Evolutionary conservation across 92 coral and sea anemone species (phyloP).

Genomic region (Zoanthus gigantus): DNA sequence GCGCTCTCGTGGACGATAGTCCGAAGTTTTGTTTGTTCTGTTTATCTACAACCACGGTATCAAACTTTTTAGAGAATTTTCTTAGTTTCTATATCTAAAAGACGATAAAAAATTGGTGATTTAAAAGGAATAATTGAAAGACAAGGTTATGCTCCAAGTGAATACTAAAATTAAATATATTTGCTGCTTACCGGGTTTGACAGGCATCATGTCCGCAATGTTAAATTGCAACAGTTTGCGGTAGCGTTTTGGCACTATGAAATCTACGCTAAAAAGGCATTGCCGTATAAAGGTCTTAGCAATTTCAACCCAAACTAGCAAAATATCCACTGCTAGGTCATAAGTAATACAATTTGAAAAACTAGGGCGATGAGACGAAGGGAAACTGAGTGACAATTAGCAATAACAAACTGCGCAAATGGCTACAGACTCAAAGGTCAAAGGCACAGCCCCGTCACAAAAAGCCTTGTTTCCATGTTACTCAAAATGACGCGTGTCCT

Average conservation of each 20-base stretch:
- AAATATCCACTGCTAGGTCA: conserved; percentile 5
- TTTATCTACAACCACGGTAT: neutral
- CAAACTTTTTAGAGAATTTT: too few species aligned
- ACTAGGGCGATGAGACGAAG: neutral
- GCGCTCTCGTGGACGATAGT: conserved; percentile 16
- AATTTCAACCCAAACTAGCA: neutral
- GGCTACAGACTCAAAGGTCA: conserved; percentile 1
- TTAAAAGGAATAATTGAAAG: neutral
- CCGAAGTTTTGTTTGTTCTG: neutral
- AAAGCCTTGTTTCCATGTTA: neutral
- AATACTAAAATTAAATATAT: neutral
- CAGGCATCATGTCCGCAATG: neutral
- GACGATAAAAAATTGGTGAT: neutral
- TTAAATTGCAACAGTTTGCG: conserved; percentile 6
- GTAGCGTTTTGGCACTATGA: neutral
- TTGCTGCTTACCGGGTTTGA: neutral
- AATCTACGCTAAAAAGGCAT: conserved; percentile 7
- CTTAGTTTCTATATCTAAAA: neutral
- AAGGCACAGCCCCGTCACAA: neutral
- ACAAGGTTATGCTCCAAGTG: conserved; percentile 11
- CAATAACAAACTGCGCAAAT: neutral
- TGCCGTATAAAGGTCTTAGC: neutral
- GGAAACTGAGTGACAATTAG: conserved; percentile 7
- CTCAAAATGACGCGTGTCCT: neutral
- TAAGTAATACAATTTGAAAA: neutral